Conservation (phyloP, 1,140 invertebrate genomes). For the Diuraphis noxia region DNA sequence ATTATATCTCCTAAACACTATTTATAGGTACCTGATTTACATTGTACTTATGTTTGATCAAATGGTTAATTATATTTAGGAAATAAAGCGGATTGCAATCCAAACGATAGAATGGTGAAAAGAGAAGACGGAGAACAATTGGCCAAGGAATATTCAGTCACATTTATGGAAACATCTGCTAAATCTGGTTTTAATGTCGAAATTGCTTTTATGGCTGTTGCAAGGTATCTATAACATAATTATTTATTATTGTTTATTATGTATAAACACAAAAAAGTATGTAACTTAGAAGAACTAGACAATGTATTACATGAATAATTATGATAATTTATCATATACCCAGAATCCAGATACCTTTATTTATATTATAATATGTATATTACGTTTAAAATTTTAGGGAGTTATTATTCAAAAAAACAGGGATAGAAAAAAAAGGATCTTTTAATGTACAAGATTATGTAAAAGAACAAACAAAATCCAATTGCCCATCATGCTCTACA, state of each 20-base stretch:
- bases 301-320: background rate
- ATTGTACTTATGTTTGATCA: background rate
- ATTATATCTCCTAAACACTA: no score
- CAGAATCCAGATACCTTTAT: background rate
- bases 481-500: slow-evolving; percentile 42
- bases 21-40: background rate
- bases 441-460: slow-evolving; percentile 74
- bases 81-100: slow-evolving; percentile 77
- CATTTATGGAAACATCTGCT: slow-evolving; percentile 86
- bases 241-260: background rate
- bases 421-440: slow-evolving; percentile 64
- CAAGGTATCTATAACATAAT: slow-evolving; percentile 63
- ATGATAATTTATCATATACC: background rate
- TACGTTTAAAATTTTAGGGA: slow-evolving; percentile 62
- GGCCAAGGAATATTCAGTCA: slow-evolving; percentile 79
- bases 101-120: slow-evolving; percentile 73
- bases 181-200: slow-evolving; percentile 85
- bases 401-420: slow-evolving; percentile 66
- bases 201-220: slow-evolving; percentile 77
- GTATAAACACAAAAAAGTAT: background rate
- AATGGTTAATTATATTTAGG: slow-evolving; percentile 63
- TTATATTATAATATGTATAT: background rate
- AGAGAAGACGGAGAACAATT: slow-evolving; percentile 80
- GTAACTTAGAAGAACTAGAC: background rate
- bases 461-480: slow-evolving; percentile 66